Conservation (phyloP, 2,888 invertebrate genomes). For the Lampropteryx suffumata region DNA sequence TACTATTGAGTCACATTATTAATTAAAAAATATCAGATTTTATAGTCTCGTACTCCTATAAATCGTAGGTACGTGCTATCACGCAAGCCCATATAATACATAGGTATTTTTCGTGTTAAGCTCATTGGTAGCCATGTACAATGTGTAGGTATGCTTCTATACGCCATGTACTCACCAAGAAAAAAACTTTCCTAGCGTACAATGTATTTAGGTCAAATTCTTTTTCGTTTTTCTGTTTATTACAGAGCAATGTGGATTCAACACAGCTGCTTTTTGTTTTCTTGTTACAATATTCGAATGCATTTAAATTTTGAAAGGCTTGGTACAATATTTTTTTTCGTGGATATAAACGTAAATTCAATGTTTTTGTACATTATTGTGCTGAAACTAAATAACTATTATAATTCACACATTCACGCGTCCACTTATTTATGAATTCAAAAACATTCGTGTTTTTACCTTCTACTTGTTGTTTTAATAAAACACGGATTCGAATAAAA, state of each 20-base stretch:
- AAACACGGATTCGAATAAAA: too few relatives aligned
- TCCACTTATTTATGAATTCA: too few relatives aligned
- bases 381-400: too few relatives aligned
- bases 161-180: background rate
- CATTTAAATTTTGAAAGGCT: background rate
- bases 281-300: background rate
- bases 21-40: too few relatives aligned
- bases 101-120: constrained; percentile 27
- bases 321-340: too few relatives aligned
- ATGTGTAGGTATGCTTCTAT: background rate
- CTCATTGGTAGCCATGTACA: constrained; percentile 2
- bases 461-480: too few relatives aligned
- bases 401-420: too few relatives aligned
- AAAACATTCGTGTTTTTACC: too few relatives aligned
- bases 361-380: too few relatives aligned
- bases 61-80: constrained; percentile 4
- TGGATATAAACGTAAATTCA: too few relatives aligned
- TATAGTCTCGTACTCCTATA: background rate
- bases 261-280: background rate
- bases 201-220: constrained; percentile 48
- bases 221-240: constrained; percentile 40
- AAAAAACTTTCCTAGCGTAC: constrained; percentile 37
- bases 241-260: constrained; percentile 21
- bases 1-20: too few relatives aligned
- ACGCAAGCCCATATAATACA: constrained; percentile 45